Evolutionary conservation across 2,113 vertebrate species (phyloP).

Genomic region (Lutjanus erythropterus): DNA sequence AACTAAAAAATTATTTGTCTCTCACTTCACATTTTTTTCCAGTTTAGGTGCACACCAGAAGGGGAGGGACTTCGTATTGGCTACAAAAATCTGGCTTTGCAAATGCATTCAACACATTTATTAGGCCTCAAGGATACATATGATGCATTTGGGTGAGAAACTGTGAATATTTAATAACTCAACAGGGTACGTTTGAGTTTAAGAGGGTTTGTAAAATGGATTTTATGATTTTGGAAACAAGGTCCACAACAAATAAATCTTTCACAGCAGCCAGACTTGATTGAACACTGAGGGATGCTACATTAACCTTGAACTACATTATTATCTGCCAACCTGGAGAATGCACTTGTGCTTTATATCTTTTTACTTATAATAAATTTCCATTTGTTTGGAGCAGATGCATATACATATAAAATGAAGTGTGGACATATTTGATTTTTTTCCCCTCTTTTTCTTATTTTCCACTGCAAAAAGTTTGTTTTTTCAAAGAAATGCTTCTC

Average conservation of each 20-base stretch:
- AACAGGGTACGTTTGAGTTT: neutral
- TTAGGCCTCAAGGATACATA: no score
- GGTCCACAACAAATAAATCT: neutral
- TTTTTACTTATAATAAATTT: no score
- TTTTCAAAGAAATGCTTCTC: neutral
- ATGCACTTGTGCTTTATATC: neutral
- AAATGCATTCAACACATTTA: neutral
- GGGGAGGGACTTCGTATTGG: no score
- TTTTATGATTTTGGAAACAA: neutral
- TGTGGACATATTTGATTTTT: neutral
- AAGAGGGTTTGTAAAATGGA: neutral
- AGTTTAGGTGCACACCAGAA: no score
- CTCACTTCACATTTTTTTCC: no score
- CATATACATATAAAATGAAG: no score
- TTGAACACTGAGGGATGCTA: no score
- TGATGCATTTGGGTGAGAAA: no score
- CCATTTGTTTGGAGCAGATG: no score
- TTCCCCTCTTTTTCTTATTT: neutral
- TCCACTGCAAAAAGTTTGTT: neutral
- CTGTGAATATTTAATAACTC: no score
- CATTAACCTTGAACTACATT: neutral
- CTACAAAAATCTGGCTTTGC: neutral
- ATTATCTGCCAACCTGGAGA: neutral
- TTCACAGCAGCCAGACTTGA: neutral
- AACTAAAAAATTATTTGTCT: no score